Percentiles rank a stretch among this genome's conserved stretches.
Evolutionary conservation across 2,888 invertebrate genomes (phyloP).

Genomic region (Amphipoea lucens): DNA sequence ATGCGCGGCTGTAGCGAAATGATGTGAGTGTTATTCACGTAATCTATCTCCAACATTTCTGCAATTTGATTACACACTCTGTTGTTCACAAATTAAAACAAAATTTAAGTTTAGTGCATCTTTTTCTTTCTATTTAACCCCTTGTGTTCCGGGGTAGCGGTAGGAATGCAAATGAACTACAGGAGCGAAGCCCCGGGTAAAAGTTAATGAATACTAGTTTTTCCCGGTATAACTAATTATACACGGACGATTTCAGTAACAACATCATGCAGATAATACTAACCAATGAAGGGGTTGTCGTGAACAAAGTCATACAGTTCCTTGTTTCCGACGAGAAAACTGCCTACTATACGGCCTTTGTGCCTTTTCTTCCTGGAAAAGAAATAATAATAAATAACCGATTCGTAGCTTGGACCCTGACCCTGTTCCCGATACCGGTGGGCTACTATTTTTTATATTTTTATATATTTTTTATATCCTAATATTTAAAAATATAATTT

Average conservation of each 20-base stretch:
- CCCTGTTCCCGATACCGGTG: too few species aligned
- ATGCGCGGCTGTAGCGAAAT: slow-evolving; percentile 96
- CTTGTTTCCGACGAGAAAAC: slow-evolving; percentile 97
- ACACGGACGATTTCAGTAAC: neutral
- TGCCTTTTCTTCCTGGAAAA: slow-evolving; percentile 93
- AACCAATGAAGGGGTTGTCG: slow-evolving; percentile 97
- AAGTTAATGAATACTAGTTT: neutral
- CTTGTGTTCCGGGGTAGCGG: too few species aligned
- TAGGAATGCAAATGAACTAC: too few species aligned
- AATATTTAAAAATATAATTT: too few species aligned
- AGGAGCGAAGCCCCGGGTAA: too few species aligned
- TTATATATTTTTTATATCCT: too few species aligned
- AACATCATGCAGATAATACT: slow-evolving; percentile 67
- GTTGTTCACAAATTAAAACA: too few species aligned
- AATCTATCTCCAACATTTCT: slow-evolving; percentile 97
- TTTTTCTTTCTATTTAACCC: too few species aligned
- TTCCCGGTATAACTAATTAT: neutral
- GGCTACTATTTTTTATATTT: too few species aligned
- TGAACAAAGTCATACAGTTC: slow-evolving; percentile 97
- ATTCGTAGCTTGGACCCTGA: too few species aligned
- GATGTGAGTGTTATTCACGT: slow-evolving; percentile 95
- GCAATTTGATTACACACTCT: slow-evolving; percentile 56
- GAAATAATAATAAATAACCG: neutral
- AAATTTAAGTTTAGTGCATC: too few species aligned
- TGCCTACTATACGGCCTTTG: slow-evolving; percentile 96